Evolutionary conservation across 2,888 invertebrate genomes (phyloP).

Genomic region (Hypomecis punctinalis): DNA sequence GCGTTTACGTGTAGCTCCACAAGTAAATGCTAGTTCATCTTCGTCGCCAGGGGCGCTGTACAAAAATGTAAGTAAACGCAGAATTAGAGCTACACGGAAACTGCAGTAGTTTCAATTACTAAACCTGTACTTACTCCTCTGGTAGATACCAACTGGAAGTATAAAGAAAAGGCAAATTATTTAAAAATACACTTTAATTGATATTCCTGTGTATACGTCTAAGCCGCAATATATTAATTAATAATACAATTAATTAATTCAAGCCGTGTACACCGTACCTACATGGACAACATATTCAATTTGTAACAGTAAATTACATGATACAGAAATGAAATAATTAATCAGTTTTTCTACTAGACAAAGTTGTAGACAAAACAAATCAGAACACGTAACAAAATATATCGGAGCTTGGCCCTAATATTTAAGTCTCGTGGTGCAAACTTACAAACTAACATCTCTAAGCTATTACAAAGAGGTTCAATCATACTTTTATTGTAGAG

Average conservation of each 20-base stretch:
- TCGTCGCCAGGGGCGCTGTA: too few relatives aligned
- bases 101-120: too few relatives aligned
- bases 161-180: not conserved
- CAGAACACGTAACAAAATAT: conserved; percentile 13
- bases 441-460: conserved; percentile 17
- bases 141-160: not conserved
- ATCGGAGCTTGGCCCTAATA: conserved; percentile 23
- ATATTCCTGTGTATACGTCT: conserved; percentile 28
- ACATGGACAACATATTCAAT: too few relatives aligned
- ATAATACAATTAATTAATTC: conserved; percentile 15
- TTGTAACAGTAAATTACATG: not conserved
- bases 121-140: too few relatives aligned
- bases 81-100: too few relatives aligned
- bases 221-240: conserved; percentile 30
- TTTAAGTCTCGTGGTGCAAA: conserved; percentile 4
- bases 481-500: not conserved
- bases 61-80: too few relatives aligned
- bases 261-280: not conserved
- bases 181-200: conserved; percentile 14
- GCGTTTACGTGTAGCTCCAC: too few relatives aligned
- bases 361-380: too few relatives aligned
- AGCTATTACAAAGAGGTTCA: not conserved
- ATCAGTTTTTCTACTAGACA: too few relatives aligned
- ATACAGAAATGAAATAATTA: too few relatives aligned
- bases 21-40: too few relatives aligned